These are phyloP conservation scores for Drosophila yooni DNA, from an alignment of 2,888 invertebrate species.

Conservation along the genomic window DNA sequence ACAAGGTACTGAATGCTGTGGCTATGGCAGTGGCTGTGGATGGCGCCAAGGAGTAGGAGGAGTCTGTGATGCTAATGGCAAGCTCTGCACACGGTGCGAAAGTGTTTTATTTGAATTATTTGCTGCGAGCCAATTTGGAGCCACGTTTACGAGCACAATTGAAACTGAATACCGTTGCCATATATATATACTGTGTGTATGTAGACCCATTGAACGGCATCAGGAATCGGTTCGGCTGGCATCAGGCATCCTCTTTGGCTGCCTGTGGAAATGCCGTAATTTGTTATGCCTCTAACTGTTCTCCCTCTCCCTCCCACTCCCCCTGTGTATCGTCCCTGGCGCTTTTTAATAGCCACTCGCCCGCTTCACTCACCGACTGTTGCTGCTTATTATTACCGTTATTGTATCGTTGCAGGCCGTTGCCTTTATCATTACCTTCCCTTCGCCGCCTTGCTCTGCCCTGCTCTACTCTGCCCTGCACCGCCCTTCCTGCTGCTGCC, in stretches of 20 bases:
- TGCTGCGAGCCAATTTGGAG: conserved; percentile 78
- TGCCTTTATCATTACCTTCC: conserved; percentile 56
- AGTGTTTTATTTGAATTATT: conserved; percentile 82
- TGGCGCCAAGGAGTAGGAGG: background rate
- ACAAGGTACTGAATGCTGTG: conserved; percentile 8
- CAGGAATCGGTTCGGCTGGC: conserved; percentile 22
- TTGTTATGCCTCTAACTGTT: conserved; percentile 66
- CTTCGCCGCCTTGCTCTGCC: background rate
- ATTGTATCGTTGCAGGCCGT: conserved; percentile 50
- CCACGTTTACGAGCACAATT: conserved; percentile 80
- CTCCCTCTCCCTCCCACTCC: background rate
- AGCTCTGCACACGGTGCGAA: conserved; percentile 69
- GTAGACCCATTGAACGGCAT: conserved; percentile 43
- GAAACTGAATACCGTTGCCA: conserved; percentile 68
- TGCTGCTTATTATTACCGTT: conserved; percentile 59
- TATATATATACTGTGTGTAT: background rate
- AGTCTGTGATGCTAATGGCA: conserved; percentile 73
- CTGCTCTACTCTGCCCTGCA: background rate
- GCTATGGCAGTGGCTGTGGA: background rate
- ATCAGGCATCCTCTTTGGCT: conserved; percentile 41
- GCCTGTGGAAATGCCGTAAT: conserved; percentile 71
- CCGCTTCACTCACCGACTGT: conserved; percentile 60
- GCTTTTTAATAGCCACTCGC: conserved; percentile 73
- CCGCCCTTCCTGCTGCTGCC: conserved; percentile 4
- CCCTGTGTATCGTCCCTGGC: conserved; percentile 33